These are phyloP conservation scores for Microcebus tavaratra DNA, from an alignment of 2,113 vertebrate species.

Conservation along the genomic window DNA sequence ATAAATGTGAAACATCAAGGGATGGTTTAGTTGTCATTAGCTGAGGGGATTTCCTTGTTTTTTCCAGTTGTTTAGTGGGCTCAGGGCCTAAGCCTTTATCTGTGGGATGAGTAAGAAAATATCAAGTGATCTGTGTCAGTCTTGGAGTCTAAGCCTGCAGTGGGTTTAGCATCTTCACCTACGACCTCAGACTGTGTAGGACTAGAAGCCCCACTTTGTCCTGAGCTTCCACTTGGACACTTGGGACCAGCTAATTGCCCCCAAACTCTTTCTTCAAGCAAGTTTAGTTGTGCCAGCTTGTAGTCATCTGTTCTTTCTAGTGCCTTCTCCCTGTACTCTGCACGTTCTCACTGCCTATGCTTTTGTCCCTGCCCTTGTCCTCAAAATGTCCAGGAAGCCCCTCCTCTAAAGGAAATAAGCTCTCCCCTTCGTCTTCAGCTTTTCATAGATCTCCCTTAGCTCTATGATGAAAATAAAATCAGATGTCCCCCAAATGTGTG, in stretches of 20 bases:
- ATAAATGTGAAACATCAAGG: neutral
- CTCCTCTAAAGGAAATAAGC: neutral
- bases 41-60: neutral
- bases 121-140: neutral
- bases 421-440: neutral
- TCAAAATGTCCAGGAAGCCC: neutral
- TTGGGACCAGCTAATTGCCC: neutral
- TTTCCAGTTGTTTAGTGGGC: neutral
- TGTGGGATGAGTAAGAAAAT: neutral
- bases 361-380: neutral
- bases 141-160: neutral
- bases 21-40: neutral
- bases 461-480: neutral
- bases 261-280: neutral
- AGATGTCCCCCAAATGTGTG: neutral
- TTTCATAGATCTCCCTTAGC: neutral
- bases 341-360: neutral
- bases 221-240: neutral
- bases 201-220: neutral
- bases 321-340: neutral
- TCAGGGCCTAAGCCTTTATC: neutral
- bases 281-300: neutral
- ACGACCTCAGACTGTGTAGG: neutral
- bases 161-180: neutral
- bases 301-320: neutral